Evolutionary conservation across 2,113 vertebrate species (phyloP).

Genomic region (Callopanchax toddi): DNA sequence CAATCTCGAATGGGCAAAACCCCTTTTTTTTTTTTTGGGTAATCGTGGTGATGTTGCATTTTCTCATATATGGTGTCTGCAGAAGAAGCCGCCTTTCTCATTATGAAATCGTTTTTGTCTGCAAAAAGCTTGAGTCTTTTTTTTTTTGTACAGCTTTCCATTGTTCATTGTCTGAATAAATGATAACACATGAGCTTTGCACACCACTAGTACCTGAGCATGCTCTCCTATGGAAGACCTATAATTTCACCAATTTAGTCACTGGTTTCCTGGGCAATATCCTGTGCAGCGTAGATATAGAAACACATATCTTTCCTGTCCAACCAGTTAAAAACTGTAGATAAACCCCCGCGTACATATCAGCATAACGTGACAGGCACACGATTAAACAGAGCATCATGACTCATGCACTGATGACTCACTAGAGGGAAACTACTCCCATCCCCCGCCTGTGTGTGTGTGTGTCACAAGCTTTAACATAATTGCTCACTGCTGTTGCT

Average conservation of each 20-base stretch:
- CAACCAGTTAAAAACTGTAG: conserved; percentile 34
- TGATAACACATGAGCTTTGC: neutral
- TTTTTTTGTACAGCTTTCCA: conserved; percentile 4
- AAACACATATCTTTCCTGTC: conserved; percentile 20
- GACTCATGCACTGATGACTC: conserved; percentile 81
- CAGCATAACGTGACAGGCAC: conserved; percentile 76
- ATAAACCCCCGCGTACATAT: conserved; percentile 62
- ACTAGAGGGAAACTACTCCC: conserved; percentile 78
- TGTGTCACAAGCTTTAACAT: conserved; percentile 63
- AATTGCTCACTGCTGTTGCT: conserved; percentile 69
- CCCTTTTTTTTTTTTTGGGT: conserved; percentile 21
- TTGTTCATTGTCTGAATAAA: neutral
- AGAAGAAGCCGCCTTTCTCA: conserved; percentile 26
- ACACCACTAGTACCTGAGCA: neutral
- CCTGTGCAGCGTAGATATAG: neutral
- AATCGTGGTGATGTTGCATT: conserved; percentile 25
- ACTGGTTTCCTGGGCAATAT: conserved; percentile 14
- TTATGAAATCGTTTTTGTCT: conserved; percentile 4
- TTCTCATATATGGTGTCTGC: conserved; percentile 24
- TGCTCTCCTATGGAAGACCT: neutral
- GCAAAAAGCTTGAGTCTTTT: conserved; percentile 20
- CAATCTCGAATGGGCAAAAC: conserved; percentile 40
- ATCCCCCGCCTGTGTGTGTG: conserved; percentile 37
- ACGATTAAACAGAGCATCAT: conserved; percentile 78
- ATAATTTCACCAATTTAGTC: conserved; percentile 4